Percentiles rank a stretch among this genome's conserved stretches.
Evolutionary conservation across 2,113 vertebrate genomes (phyloP).

Genomic region (Sarotherodon lohbergeri): DNA sequence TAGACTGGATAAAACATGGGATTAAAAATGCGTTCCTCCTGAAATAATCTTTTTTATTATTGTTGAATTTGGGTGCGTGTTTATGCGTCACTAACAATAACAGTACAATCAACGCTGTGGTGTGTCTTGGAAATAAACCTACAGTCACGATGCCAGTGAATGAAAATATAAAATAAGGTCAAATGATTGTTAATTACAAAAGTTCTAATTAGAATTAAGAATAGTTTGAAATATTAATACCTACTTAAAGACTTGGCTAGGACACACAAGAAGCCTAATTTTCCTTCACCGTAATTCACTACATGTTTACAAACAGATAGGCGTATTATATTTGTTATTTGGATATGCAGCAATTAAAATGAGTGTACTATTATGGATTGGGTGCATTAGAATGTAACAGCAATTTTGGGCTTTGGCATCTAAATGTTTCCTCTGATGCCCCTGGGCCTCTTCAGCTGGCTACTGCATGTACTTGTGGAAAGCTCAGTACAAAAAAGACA

Average conservation of each 20-base stretch:
- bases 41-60: neutral
- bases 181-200: neutral
- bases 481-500: neutral
- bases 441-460: neutral
- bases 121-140: neutral
- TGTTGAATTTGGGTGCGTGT: neutral
- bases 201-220: neutral
- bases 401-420: neutral
- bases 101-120: neutral
- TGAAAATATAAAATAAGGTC: neutral
- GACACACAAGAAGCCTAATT: neutral
- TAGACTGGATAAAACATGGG: neutral
- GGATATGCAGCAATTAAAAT: neutral
- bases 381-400: neutral
- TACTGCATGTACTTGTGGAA: neutral
- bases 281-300: neutral
- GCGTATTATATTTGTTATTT: neutral
- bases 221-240: neutral
- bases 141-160: neutral
- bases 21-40: neutral
- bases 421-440: neutral
- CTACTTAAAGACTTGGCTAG: neutral
- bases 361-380: neutral
- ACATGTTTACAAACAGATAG: neutral
- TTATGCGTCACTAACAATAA: neutral